A percentile compares a stretch with the other conserved stretches of the same genome.
These are phyloP conservation scores for Phylloscopus trochilus DNA, from an alignment of 2,113 vertebrate species.

Conservation along the genomic window DNA sequence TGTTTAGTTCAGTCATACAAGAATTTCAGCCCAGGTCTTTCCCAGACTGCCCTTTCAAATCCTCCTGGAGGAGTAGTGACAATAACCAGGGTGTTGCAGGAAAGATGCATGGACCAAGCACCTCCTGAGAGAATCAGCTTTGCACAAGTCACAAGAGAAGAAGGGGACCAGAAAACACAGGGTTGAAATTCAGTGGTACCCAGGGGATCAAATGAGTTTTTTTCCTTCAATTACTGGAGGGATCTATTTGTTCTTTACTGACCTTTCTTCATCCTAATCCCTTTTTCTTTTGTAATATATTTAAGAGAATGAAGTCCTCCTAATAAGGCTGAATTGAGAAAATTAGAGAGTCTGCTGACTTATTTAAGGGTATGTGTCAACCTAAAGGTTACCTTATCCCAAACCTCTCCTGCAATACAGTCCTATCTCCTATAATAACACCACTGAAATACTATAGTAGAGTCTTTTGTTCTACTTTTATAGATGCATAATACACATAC, in stretches of 20 bases:
- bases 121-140: background rate
- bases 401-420: background rate
- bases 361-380: background rate
- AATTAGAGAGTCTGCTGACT: background rate
- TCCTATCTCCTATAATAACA: background rate
- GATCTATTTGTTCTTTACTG: background rate
- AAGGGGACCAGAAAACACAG: background rate
- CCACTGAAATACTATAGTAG: background rate
- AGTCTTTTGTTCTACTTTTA: background rate
- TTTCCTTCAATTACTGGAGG: background rate
- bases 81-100: background rate
- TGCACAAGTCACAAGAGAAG: background rate
- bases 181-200: background rate
- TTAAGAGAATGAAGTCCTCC: background rate
- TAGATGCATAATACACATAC: background rate
- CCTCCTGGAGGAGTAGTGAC: background rate
- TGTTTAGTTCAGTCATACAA: background rate
- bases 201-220: background rate
- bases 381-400: background rate
- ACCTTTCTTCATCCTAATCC: background rate
- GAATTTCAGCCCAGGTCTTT: background rate
- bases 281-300: slow-evolving; percentile 17
- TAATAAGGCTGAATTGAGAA: background rate
- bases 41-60: background rate
- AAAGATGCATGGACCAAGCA: background rate